These are phyloP conservation scores for Nibea albiflora DNA, from an alignment of 2,113 vertebrate species.

Conservation along the genomic window DNA sequence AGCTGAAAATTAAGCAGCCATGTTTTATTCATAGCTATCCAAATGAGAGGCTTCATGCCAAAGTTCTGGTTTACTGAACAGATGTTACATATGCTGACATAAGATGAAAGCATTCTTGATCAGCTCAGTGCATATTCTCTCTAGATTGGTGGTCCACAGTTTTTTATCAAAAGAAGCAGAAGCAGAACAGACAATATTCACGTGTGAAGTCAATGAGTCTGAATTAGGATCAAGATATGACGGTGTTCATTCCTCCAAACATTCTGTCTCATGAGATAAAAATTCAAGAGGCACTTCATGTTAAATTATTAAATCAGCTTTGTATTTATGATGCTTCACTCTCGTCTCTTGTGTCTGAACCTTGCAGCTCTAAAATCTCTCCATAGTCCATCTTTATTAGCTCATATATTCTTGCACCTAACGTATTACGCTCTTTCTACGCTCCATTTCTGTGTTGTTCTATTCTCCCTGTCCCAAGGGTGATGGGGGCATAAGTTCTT, in stretches of 20 bases:
- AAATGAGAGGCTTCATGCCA: constrained; percentile 38
- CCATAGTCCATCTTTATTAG: background rate
- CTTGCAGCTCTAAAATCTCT: background rate
- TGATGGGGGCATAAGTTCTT: background rate
- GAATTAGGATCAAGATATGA: background rate
- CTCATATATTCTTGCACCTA: background rate
- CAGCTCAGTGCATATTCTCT: constrained; percentile 9
- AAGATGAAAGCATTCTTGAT: constrained; percentile 48
- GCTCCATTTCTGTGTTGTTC: background rate
- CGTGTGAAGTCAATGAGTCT: constrained; percentile 1
- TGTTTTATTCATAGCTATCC: constrained; percentile 57
- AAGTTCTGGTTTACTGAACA: constrained; percentile 32
- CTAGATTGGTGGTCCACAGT: background rate
- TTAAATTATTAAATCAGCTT: constrained; percentile 42
- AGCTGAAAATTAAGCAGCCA: constrained; percentile 30
- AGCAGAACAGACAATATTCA: constrained; percentile 20
- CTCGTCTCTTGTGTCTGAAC: background rate
- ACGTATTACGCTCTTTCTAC: background rate
- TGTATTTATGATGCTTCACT: constrained; percentile 16
- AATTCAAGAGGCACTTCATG: constrained; percentile 6
- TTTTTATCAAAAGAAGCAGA: constrained; percentile 19
- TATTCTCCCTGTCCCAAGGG: background rate
- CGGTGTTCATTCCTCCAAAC: constrained; percentile 19
- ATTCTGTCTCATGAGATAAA: constrained; percentile 29
- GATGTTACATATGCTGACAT: constrained; percentile 30